These are phyloP conservation scores for Canis aureus DNA, from an alignment of 2,113 vertebrate genomes.

Conservation along the genomic window DNA sequence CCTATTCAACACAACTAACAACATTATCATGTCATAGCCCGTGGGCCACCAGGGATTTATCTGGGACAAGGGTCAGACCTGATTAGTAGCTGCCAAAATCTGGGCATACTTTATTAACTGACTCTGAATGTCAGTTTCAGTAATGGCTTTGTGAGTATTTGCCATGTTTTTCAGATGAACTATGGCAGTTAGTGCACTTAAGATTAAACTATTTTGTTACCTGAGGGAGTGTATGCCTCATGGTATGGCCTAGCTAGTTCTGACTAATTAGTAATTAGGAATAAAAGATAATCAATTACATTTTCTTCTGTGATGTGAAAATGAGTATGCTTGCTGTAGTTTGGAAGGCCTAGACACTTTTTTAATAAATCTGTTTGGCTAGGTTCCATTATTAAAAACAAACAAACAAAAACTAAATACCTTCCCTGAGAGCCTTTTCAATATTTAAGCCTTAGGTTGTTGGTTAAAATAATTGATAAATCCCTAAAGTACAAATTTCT, in stretches of 20 bases:
- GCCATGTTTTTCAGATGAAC: not conserved
- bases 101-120: not conserved
- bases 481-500: not conserved
- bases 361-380: not conserved
- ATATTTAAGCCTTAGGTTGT: not conserved
- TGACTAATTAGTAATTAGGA: not conserved
- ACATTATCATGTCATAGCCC: not conserved
- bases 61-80: conserved; percentile 9
- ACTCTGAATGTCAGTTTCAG: not conserved
- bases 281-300: not conserved
- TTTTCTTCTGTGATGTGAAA: not conserved
- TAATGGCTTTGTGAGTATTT: not conserved
- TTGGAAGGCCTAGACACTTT: not conserved
- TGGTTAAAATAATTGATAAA: not conserved
- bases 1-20: not conserved
- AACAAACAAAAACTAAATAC: not conserved
- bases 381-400: not conserved
- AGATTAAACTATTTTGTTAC: not conserved
- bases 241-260: not conserved
- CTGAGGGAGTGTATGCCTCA: not conserved
- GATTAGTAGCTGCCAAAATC: conserved; percentile 6
- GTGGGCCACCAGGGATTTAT: not conserved
- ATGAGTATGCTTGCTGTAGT: not conserved
- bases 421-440: not conserved
- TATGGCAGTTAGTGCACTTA: not conserved